phyloP scores from a whole-genome alignment of 2,113 vertebrate species.

The Acanthisitta chloris region DNA sequence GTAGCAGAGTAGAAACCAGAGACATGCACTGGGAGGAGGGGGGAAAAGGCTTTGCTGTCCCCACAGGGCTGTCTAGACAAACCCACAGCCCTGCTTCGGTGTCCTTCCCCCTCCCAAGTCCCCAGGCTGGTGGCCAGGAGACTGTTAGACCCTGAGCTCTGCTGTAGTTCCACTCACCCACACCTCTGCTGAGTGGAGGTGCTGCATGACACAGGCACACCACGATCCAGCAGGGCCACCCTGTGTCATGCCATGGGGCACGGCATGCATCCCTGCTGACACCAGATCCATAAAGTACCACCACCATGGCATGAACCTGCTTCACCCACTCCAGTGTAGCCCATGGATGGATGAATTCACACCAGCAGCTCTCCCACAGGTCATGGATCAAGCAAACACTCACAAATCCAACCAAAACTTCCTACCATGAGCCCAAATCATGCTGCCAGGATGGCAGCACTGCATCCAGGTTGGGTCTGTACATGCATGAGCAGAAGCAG shows the following conservation, averaged over 20 bases:
- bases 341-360: background rate
- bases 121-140: background rate
- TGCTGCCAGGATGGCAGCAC: rapidly evolving
- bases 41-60: background rate
- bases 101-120: background rate
- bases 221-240: rapidly evolving
- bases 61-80: background rate
- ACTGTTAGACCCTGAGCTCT: background rate
- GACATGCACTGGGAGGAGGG: background rate
- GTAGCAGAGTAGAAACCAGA: background rate
- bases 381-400: rapidly evolving
- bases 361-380: background rate
- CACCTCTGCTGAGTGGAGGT: background rate
- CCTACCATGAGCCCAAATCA: rapidly evolving
- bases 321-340: background rate
- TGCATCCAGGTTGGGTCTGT: background rate
- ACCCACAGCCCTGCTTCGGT: background rate
- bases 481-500: background rate
- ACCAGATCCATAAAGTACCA: background rate
- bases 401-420: background rate
- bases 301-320: rapidly evolving
- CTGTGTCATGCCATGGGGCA: background rate
- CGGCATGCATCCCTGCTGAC: rapidly evolving
- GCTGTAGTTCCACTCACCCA: rapidly evolving
- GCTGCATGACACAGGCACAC: background rate